Evolutionary conservation across 2,888 invertebrate genomes (phyloP).

Genomic region (Eilema griseolum): DNA sequence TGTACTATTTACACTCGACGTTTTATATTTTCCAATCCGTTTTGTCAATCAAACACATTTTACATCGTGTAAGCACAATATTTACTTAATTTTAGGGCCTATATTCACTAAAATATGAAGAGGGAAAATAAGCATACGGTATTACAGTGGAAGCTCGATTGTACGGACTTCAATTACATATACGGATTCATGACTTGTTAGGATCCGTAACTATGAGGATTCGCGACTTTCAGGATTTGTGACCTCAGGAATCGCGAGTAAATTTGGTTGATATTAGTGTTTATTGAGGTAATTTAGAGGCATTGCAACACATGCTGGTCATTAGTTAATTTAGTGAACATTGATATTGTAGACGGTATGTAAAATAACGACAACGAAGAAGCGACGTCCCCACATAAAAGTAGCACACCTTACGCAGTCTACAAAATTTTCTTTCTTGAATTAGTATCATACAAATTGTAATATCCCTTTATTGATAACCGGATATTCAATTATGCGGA

Average conservation of each 20-base stretch:
- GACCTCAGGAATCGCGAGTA: too few relatives aligned
- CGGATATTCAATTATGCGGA: neutral
- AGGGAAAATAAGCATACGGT: neutral
- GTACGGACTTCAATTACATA: neutral
- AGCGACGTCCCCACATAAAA: too few relatives aligned
- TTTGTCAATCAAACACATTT: conserved; percentile 21
- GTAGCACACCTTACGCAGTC: too few relatives aligned
- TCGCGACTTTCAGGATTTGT: neutral
- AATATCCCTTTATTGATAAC: too few relatives aligned
- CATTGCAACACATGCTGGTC: too few relatives aligned
- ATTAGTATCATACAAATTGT: too few relatives aligned
- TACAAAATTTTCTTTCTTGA: neutral
- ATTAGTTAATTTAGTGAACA: neutral
- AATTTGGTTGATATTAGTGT: neutral
- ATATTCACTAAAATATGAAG: conserved; percentile 2
- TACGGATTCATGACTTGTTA: neutral
- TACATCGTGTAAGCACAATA: conserved; percentile 14
- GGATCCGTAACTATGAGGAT: too few relatives aligned
- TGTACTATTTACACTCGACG: conserved; percentile 31
- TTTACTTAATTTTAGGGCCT: neutral
- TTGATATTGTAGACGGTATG: neutral
- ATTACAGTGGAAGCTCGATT: neutral
- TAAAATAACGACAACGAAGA: neutral
- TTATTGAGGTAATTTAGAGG: neutral
- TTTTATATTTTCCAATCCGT: conserved; percentile 26